Conservation (phyloP, 2,797 vertebrate species). For the Coccyzus lansbergi region DNA sequence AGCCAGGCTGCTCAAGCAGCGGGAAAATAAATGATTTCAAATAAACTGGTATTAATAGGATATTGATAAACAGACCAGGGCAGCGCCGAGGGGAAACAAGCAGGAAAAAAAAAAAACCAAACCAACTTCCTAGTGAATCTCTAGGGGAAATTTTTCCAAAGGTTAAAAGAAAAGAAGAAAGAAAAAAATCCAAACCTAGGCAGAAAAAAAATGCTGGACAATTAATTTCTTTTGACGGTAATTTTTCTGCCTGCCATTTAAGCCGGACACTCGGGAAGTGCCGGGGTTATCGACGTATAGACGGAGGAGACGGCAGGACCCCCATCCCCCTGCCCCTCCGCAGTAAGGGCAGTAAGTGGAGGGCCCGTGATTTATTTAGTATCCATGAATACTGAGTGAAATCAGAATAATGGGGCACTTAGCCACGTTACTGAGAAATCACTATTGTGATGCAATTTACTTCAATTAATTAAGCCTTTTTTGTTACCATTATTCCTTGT, state of each 20-base stretch:
- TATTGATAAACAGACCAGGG: slow-evolving; percentile 27
- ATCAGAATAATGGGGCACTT: slow-evolving; percentile 74
- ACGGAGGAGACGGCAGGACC: slow-evolving; percentile 18
- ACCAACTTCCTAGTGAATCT: slow-evolving; percentile 27
- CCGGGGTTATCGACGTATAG: slow-evolving; percentile 1
- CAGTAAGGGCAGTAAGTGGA: slow-evolving; percentile 14
- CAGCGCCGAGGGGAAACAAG: background rate
- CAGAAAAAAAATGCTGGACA: background rate
- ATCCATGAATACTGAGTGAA: slow-evolving; percentile 64
- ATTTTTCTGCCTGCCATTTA: slow-evolving; percentile 34
- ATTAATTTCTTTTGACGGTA: background rate
- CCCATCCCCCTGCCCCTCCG: slow-evolving; percentile 36
- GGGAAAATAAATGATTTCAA: background rate
- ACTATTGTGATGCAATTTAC: slow-evolving; percentile 74
- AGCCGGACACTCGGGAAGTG: background rate
- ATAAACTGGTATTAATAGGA: background rate
- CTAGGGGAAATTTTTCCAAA: background rate
- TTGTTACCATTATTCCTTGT: slow-evolving; percentile 70
- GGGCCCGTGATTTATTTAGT: slow-evolving; percentile 60
- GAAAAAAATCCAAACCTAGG: background rate
- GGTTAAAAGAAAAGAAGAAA: background rate
- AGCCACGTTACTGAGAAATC: slow-evolving; percentile 70
- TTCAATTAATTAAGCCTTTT: slow-evolving; percentile 72
- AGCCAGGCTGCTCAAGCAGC: background rate
- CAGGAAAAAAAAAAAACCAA: background rate